Base-by-base conservation (phyloP, 2,888 invertebrate species). In the Pycnomerus fuliginosus region DNA sequence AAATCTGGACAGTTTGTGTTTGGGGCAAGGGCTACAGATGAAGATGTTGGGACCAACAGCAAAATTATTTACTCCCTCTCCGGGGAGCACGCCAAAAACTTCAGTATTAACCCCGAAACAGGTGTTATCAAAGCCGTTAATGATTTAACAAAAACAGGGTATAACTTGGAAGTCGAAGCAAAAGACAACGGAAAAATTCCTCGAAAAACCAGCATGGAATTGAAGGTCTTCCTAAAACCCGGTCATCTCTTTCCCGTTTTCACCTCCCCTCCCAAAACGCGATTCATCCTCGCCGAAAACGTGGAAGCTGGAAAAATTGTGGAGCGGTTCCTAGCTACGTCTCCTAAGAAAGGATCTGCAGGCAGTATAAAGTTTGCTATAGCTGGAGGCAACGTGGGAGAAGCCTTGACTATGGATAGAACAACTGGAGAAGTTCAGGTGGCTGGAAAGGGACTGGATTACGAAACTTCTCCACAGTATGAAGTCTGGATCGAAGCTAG, bases 401-500 rank as follows among this genome's bases (percentile, higher is more conserved):
- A 90, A 61, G 88, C 91, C n/a, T 77, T 93, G 25, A 80, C 80
- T 63, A 85, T 94, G 47, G 89, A 93, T 69, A 72, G 82, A 16
- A 80, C 80, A 38, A 85, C 83, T 17, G 94, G 94, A 1, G 87
- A 89, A 70, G 81, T 94, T 8, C 80, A 84, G 41, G 83, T 94
- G 1, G 85, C 88, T 1, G 81, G 81, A 12, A 83, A 80, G 61
- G 90, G 91, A 0, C 75, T 94, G 36, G 93, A 94, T 71, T 92
- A 85, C 65, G 94, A 94, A 73, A 82, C 84, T 0, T 80, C 87
- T 49, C 83, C 86, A 7, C 77, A 84, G 31, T 94, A 93, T 68
- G 89, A 92, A 72, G 85, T 94, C 16, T 95, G 94, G 94, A 81
- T 95, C 46, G 92, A 92, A 75, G 93, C 92, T 0, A 78, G 83